These are phyloP conservation scores for Furcifer pardalis DNA, from an alignment of 2,797 vertebrate species.

Conservation along the genomic window DNA sequence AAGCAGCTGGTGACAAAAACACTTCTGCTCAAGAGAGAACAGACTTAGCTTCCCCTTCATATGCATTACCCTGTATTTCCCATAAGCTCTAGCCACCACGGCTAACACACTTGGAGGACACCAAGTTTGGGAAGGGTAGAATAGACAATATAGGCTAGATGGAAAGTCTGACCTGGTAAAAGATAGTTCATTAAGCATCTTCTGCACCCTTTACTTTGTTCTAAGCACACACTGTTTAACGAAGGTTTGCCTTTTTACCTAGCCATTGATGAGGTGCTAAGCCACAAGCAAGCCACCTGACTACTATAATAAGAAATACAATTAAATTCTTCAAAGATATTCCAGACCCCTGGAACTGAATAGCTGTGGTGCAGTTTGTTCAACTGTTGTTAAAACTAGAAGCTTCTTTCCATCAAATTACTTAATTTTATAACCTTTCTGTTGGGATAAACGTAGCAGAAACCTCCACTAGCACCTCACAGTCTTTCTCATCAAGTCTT, in stretches of 20 bases:
- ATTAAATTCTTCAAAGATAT: no score
- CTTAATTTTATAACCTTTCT: background rate
- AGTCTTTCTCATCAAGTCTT: background rate
- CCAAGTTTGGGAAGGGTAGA: background rate
- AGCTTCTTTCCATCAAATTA: background rate
- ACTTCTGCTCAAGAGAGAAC: background rate
- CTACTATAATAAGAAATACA: no score
- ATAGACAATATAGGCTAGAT: background rate
- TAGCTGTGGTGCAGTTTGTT: no score
- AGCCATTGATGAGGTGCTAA: background rate
- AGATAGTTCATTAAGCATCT: background rate
- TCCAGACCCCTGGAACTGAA: no score
- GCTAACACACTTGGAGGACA: background rate
- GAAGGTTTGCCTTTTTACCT: background rate
- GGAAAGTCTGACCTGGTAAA: background rate
- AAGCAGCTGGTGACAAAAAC: background rate
- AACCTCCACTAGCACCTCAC: background rate
- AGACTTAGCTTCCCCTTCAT: background rate
- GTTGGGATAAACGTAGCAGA: background rate
- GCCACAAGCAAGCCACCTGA: background rate
- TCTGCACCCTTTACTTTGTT: background rate
- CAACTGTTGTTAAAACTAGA: background rate
- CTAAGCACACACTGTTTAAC: background rate
- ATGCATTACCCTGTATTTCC: no score
- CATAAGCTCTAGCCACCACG: background rate